A percentile compares a stretch with the other conserved stretches of the same genome.
Evolutionary conservation across 23 tunicate genomes (phyloP).

Genomic region (Corella eumyota): DNA sequence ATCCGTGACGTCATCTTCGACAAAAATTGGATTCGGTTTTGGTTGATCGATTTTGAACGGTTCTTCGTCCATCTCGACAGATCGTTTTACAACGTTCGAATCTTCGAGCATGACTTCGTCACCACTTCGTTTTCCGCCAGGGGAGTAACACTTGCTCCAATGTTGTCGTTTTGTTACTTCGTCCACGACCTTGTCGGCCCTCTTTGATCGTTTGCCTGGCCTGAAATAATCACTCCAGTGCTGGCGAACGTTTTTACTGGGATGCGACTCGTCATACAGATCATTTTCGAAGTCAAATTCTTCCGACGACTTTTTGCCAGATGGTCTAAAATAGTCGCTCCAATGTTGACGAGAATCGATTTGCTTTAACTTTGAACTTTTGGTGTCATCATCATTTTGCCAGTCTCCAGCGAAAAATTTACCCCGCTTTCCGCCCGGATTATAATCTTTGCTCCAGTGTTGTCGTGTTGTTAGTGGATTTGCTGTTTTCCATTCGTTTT

Average conservation of each 20-base stretch:
- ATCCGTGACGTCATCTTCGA: not conserved
- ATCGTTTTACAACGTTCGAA: constrained; percentile 2
- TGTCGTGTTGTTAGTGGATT: constrained; percentile 1
- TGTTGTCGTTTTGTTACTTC: constrained; percentile 14
- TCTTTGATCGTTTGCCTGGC: constrained; percentile 6
- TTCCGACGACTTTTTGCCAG: not conserved
- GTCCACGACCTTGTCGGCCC: not conserved
- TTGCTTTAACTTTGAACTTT: too few species aligned
- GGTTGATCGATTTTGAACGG: constrained; percentile 10
- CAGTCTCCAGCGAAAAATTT: not conserved
- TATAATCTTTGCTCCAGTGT: constrained; percentile 2
- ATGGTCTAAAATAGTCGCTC: constrained; percentile 12
- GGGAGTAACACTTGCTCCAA: constrained; percentile 25
- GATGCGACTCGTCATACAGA: too few species aligned
- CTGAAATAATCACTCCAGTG: constrained; percentile 14
- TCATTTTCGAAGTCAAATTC: too few species aligned
- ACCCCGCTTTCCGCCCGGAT: not conserved
- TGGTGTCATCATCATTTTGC: not conserved
- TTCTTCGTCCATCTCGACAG: constrained; percentile 12
- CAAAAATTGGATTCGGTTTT: not conserved
- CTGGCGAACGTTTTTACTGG: constrained; percentile 1
- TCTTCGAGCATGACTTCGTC: constrained; percentile 9
- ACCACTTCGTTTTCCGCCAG: constrained; percentile 28
- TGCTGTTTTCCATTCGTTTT: not conserved
- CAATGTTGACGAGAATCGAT: constrained; percentile 15